A percentile compares a stretch with the other conserved stretches of the same genome.
Evolutionary conservation across 2,113 vertebrate genomes (phyloP).

Genomic region (Pelecanus crispus): DNA sequence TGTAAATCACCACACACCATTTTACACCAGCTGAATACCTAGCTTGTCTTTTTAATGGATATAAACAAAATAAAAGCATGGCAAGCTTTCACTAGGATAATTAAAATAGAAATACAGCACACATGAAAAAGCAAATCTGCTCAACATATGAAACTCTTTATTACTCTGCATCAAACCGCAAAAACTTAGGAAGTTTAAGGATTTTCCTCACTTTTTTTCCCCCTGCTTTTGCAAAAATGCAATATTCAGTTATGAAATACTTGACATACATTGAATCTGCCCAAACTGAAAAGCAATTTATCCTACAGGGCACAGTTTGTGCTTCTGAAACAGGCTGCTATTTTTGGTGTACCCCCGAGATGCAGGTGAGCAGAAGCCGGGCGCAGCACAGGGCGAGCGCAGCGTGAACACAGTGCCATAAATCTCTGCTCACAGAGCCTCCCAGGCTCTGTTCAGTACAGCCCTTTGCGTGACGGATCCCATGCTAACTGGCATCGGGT

Average conservation of each 20-base stretch:
- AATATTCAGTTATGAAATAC: not conserved
- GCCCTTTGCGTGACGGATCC: not conserved
- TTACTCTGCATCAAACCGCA: not conserved
- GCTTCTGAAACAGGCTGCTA: not conserved
- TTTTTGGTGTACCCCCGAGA: not conserved
- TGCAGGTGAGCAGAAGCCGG: not conserved
- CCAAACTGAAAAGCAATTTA: not conserved
- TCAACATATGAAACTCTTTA: not conserved
- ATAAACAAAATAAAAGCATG: not conserved
- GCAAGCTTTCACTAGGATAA: not conserved
- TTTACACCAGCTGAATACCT: not conserved
- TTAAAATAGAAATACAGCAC: not conserved
- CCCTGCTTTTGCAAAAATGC: not conserved
- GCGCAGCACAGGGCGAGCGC: not conserved
- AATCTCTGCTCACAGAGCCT: not conserved
- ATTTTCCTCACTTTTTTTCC: not conserved
- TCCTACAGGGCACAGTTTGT: not conserved
- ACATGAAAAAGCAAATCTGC: not conserved
- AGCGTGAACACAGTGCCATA: not conserved
- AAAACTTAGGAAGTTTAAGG: not conserved
- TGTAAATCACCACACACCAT: not conserved
- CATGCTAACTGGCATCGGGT: not conserved
- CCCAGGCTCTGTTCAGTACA: accelerated
- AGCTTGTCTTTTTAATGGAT: not conserved
- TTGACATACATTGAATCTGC: not conserved